Percentiles rank a stretch among this genome's conserved stretches.
These are phyloP conservation scores for Tenebrio molitor DNA, from an alignment of 1,140 invertebrate genomes.

Conservation along the genomic window DNA sequence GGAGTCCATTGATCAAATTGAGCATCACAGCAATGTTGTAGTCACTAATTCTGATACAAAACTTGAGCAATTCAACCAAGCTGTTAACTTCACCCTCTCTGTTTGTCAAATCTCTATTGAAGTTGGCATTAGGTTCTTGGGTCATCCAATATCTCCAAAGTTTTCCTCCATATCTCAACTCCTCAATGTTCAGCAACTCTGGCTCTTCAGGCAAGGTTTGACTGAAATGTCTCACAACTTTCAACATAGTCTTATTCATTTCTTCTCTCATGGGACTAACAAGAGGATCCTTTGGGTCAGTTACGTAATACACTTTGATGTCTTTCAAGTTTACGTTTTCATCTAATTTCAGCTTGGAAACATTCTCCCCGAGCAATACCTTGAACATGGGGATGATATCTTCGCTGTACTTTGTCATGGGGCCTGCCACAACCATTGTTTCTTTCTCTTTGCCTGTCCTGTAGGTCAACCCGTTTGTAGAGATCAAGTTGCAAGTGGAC, in stretches of 20 bases:
- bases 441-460: conserved; percentile 70
- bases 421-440: conserved; percentile 81
- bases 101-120: conserved; percentile 75
- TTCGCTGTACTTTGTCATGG: conserved; percentile 81
- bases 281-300: conserved; percentile 75
- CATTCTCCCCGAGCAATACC: conserved; percentile 72
- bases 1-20: conserved; percentile 74
- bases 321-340: conserved; percentile 75
- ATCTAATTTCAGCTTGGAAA: conserved; percentile 65
- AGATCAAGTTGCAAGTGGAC: conserved; percentile 71
- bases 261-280: conserved; percentile 78
- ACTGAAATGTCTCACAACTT: conserved; percentile 56
- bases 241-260: conserved; percentile 74
- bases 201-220: conserved; percentile 55
- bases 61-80: conserved; percentile 72
- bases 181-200: conserved; percentile 69
- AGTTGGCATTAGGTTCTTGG: conserved; percentile 73
- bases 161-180: conserved; percentile 74
- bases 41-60: conserved; percentile 70
- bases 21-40: conserved; percentile 78
- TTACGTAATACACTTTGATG: conserved; percentile 85
- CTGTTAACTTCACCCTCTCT: conserved; percentile 69
- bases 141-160: conserved; percentile 84
- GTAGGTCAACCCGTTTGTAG: conserved; percentile 71
- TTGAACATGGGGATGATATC: conserved; percentile 83